Base-by-base conservation (phyloP, 2,797 vertebrate genomes). In the Salmo trutta region DNA sequence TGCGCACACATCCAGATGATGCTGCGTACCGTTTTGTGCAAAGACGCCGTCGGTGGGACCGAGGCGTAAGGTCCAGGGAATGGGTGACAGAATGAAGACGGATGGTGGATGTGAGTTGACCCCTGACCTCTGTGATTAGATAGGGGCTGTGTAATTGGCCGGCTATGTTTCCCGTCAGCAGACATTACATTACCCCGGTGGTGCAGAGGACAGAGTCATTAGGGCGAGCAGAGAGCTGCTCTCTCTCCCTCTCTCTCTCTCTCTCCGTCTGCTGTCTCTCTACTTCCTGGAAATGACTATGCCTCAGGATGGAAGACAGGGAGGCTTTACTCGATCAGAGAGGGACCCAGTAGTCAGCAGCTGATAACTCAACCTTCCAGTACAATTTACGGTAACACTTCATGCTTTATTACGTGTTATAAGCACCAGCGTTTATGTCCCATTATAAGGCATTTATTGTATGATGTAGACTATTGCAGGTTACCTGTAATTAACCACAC, bases 101-200 rank as follows among this genome's bases (percentile, higher is more conserved):
- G 76, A 89, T 88, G 81, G 84, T 73, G 75, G 76, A 86, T 31
- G 67, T 53, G 78, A 71, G 73, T 79, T 82, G 82, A 89, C 86
- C 86, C 64, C 71, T 85, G 84, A 90, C 85, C 89, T 73, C 0
- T 21, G 29, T 90, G 90, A 93, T 93, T 91, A 88, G 88, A 92
- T 92, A 91, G 81, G 84, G 71, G 56, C 12, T 47, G 85, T 78
- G 80, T 92, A 92, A 92, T 92, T 91, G 89, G 86, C 76, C 17
- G 76, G 79, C 81, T 90, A 86, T 91, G 91, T 90, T 91, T 89
- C 87, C 86, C 88, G 90, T 91, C 89, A 91, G 82, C 66, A 86
- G 83, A 83, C 77, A 64, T 64, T 62, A 62, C 85, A 91, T 92
- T 91, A 91, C 0, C 78, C 81, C 79, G 81, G 82, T 87, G 71